phyloP scores from a whole-genome alignment of 2,113 vertebrate species.

The Agelaius phoeniceus region DNA sequence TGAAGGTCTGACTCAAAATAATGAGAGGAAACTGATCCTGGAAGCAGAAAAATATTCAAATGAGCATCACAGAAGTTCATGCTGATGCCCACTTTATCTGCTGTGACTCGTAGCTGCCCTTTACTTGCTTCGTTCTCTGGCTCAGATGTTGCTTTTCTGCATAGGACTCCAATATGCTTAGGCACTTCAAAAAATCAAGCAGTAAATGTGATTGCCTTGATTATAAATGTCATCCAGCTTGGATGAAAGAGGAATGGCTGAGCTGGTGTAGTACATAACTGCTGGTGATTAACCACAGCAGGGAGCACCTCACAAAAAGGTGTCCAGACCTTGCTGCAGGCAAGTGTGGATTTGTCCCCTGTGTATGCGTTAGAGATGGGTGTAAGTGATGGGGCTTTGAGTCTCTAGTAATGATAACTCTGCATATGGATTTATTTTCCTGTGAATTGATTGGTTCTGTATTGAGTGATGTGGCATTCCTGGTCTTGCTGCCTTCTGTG shows the following conservation, averaged over 20 bases:
- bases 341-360: not conserved
- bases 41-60: not conserved
- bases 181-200: slow-evolving; percentile 6
- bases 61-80: not conserved
- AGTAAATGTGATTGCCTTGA: slow-evolving; percentile 19
- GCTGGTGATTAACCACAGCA: not conserved
- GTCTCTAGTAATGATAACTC: not conserved
- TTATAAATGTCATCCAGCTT: not conserved
- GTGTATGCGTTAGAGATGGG: not conserved
- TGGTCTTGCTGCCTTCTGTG: not conserved
- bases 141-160: not conserved
- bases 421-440: not conserved
- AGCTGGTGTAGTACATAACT: not conserved
- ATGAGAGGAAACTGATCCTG: not conserved
- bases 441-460: not conserved
- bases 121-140: not conserved
- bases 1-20: not conserved
- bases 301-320: not conserved
- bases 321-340: not conserved
- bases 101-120: not conserved
- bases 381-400: not conserved
- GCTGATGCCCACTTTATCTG: not conserved
- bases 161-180: not conserved
- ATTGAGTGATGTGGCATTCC: not conserved
- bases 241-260: not conserved